These are phyloP conservation scores for Apogon hyalosoma DNA, from an alignment of 2,797 vertebrate genomes.

Conservation along the genomic window DNA sequence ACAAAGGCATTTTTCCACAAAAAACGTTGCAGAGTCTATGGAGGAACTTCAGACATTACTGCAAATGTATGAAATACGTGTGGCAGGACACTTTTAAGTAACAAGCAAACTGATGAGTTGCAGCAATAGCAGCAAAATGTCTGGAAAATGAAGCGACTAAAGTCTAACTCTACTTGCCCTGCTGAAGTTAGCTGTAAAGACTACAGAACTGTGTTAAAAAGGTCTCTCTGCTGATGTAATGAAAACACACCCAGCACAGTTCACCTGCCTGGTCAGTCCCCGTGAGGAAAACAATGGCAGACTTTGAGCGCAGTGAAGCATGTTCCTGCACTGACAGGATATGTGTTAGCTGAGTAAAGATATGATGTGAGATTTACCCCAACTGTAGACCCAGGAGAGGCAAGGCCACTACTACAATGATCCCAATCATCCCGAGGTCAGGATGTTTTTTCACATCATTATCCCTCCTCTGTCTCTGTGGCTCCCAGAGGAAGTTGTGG, in stretches of 20 bases:
- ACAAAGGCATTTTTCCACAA: too few relatives aligned
- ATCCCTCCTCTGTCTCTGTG: slow-evolving; percentile 47
- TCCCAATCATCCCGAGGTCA: slow-evolving; percentile 73
- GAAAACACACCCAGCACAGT: slow-evolving; percentile 18
- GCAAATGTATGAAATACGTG: too few relatives aligned
- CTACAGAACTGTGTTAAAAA: slow-evolving; percentile 1
- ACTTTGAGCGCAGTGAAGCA: slow-evolving; percentile 26
- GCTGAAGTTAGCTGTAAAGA: too few relatives aligned
- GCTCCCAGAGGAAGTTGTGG: slow-evolving; percentile 39
- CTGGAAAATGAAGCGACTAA: too few relatives aligned
- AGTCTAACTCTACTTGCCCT: too few relatives aligned
- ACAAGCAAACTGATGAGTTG: too few relatives aligned
- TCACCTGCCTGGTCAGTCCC: slow-evolving; percentile 4
- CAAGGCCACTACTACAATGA: slow-evolving; percentile 31
- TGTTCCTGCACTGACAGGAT: slow-evolving; percentile 44
- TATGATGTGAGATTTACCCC: slow-evolving; percentile 49
- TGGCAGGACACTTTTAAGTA: too few relatives aligned
- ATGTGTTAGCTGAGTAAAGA: slow-evolving; percentile 53
- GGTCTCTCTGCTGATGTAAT: background rate
- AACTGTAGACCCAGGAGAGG: slow-evolving; percentile 37
- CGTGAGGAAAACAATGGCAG: slow-evolving; percentile 22
- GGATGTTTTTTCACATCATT: slow-evolving; percentile 66
- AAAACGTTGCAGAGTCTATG: too few relatives aligned
- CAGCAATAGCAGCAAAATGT: too few relatives aligned
- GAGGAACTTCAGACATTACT: too few relatives aligned